Conservation (phyloP, 2,113 vertebrate genomes). For the Heterochromis multidens region DNA sequence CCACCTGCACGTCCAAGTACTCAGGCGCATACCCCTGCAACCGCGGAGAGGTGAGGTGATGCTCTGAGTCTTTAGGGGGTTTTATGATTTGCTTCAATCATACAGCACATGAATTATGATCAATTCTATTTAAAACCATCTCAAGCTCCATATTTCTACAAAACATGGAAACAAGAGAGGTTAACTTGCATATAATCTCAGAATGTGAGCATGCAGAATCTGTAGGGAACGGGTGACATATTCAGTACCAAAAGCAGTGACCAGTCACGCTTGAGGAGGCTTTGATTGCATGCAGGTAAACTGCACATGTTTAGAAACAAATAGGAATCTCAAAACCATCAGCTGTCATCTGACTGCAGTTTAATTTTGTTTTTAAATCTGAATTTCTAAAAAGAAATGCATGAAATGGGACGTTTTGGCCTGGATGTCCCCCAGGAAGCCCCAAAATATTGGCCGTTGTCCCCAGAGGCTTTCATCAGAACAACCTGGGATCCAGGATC, state of each 20-base stretch:
- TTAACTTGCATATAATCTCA: not conserved
- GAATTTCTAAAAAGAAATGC: not conserved
- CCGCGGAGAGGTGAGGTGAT: constrained; percentile 88
- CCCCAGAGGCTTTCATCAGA: not conserved
- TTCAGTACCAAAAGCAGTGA: not conserved
- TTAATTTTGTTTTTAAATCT: not conserved
- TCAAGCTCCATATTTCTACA: not conserved
- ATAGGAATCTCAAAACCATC: not conserved
- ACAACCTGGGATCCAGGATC: not conserved
- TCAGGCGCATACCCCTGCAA: constrained; percentile 87
- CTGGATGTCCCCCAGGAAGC: not conserved
- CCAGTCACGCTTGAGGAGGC: too few relatives aligned
- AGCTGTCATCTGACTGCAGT: not conserved
- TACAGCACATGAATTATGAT: not conserved
- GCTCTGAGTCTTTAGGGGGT: not conserved
- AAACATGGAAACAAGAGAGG: not conserved
- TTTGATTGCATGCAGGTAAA: too few relatives aligned
- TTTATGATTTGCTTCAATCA: not conserved
- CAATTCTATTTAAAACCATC: not conserved
- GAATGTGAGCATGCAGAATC: not conserved
- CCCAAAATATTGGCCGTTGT: not conserved
- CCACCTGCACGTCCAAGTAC: constrained; percentile 90
- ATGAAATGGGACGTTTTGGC: not conserved
- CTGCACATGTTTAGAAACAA: not conserved
- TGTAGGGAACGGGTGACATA: not conserved